phyloP scores from a whole-genome alignment of 2,888 invertebrate genomes.

The Sipunculus nudus region DNA sequence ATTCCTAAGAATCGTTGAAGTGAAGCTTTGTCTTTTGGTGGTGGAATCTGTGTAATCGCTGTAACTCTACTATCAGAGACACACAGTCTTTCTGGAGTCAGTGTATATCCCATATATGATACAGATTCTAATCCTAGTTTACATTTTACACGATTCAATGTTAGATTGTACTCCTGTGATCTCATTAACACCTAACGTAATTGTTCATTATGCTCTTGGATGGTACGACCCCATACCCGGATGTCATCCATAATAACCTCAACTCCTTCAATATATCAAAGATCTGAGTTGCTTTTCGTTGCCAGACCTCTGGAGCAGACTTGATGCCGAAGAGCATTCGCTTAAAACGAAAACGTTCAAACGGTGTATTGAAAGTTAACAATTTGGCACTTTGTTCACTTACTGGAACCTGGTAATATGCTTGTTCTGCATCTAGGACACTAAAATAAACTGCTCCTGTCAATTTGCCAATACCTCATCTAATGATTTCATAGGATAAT shows the following conservation, averaged over 20 bases:
- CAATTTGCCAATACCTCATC: background rate
- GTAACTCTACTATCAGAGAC: background rate
- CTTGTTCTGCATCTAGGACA: background rate
- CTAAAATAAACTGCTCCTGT: background rate
- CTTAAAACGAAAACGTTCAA: too few relatives aligned
- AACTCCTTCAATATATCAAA: background rate
- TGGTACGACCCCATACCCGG: background rate
- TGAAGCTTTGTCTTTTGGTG: background rate
- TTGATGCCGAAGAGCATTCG: too few relatives aligned
- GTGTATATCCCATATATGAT: background rate
- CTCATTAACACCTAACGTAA: too few relatives aligned
- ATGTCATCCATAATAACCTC: background rate
- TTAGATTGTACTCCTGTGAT: too few relatives aligned
- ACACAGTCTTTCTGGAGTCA: background rate
- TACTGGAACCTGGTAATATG: background rate
- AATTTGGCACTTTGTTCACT: background rate
- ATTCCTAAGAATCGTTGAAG: background rate
- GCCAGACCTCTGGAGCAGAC: background rate
- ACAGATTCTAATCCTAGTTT: background rate
- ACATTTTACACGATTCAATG: background rate
- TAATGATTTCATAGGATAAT: constrained; percentile 12
- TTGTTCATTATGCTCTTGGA: background rate
- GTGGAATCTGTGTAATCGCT: background rate
- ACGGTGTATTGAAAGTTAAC: background rate
- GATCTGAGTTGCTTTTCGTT: background rate